Conservation (phyloP, 2,797 vertebrate genomes). For the Chlorospingus flavigularis region DNA sequence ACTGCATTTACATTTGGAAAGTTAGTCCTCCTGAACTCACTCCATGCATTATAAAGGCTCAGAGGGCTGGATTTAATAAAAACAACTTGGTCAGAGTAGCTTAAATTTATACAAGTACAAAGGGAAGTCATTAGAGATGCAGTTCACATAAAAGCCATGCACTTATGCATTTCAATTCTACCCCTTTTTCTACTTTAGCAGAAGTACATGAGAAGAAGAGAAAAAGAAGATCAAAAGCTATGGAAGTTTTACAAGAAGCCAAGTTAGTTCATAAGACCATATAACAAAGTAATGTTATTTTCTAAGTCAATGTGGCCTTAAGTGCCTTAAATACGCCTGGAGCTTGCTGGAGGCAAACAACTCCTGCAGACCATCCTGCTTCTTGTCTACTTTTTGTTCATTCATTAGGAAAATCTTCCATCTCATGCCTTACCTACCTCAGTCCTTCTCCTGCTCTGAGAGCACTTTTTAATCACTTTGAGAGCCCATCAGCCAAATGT, state of each 20-base stretch:
- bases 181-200: slow-evolving; percentile 47
- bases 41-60: slow-evolving; percentile 31
- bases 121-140: slow-evolving; percentile 33
- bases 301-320: slow-evolving; percentile 49
- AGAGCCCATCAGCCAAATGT: not conserved
- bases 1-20: slow-evolving; percentile 50
- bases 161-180: slow-evolving; percentile 51
- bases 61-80: slow-evolving; percentile 44
- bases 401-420: slow-evolving; percentile 13
- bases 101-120: slow-evolving; percentile 58
- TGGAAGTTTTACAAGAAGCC: slow-evolving; percentile 56
- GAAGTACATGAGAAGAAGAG: slow-evolving; percentile 8
- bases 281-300: slow-evolving; percentile 67
- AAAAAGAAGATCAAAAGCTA: slow-evolving; percentile 61
- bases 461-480: not conserved
- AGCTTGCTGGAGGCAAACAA: slow-evolving; percentile 50
- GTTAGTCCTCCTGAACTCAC: slow-evolving; percentile 48
- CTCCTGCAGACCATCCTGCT: slow-evolving; percentile 9
- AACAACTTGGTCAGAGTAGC: slow-evolving; percentile 47
- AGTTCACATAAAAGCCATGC: slow-evolving; percentile 41
- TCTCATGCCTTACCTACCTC: not conserved
- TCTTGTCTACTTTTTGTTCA: slow-evolving; percentile 23
- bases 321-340: slow-evolving; percentile 47
- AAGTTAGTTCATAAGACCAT: slow-evolving; percentile 53
- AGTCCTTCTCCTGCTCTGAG: not conserved